Evolutionary conservation across 2,797 vertebrate species (phyloP).

Genomic region (Chaetodon trifasciatus): DNA sequence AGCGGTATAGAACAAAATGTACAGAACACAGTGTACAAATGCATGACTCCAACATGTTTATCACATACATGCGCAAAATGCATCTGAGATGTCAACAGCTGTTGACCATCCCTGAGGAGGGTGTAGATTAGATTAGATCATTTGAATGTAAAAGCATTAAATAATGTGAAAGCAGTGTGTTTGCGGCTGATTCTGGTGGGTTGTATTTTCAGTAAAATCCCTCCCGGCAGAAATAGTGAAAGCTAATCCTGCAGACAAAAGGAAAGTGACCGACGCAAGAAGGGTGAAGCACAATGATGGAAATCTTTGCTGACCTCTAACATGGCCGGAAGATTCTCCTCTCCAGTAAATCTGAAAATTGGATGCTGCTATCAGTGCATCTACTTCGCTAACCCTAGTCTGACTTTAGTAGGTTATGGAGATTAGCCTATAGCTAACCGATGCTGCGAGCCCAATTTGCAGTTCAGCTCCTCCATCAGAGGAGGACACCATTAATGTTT

Average conservation of each 20-base stretch:
- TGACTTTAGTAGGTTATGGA: no score
- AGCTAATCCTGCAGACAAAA: constrained; percentile 14
- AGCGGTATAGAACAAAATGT: constrained; percentile 71
- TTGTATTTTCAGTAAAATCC: neutral
- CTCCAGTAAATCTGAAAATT: neutral
- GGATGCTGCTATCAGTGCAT: neutral
- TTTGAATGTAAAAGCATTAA: neutral
- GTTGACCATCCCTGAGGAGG: neutral
- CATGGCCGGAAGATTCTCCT: neutral
- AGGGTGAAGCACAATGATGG: neutral
- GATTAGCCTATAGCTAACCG: no score
- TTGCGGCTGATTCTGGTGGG: neutral
- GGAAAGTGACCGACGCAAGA: neutral
- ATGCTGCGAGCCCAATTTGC: no score
- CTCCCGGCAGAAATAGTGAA: neutral
- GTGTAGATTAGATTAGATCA: neutral
- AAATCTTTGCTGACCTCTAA: neutral
- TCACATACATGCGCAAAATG: constrained; percentile 7
- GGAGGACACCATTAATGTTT: no score
- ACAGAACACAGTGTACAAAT: constrained; percentile 71
- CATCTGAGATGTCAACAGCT: neutral
- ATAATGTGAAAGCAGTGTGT: neutral
- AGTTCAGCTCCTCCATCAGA: no score
- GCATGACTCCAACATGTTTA: constrained; percentile 16
- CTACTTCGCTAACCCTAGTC: no score